phyloP scores from a whole-genome alignment of 2,797 vertebrate species.

The Rhinatrema bivittatum region DNA sequence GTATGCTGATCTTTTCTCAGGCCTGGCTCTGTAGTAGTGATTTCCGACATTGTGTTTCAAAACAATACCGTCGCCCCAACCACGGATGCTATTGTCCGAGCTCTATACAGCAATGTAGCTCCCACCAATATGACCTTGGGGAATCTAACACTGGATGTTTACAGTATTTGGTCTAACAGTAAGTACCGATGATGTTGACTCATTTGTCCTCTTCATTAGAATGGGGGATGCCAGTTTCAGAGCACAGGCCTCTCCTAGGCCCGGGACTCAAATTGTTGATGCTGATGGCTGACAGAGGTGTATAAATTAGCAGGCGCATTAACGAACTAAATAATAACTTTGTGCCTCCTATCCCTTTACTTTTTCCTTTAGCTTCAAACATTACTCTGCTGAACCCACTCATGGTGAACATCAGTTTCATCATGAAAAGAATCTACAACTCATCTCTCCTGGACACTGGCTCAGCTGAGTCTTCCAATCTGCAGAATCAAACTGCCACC shows the following conservation, averaged over 20 bases:
- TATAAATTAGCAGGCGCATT: no score
- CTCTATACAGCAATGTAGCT: constrained; percentile 2
- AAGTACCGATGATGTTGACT: not conserved
- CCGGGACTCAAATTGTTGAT: not conserved
- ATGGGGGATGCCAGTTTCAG: not conserved
- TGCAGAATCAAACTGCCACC: not conserved
- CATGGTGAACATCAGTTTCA: constrained; percentile 1
- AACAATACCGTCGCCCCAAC: not conserved
- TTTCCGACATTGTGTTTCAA: constrained; percentile 4
- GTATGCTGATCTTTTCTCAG: no score
- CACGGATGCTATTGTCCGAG: constrained; percentile 6
- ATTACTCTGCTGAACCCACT: not conserved
- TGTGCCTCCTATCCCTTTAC: not conserved
- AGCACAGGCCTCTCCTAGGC: not conserved
- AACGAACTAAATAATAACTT: no score
- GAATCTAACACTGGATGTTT: not conserved
- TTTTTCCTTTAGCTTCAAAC: not conserved
- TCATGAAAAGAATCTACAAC: not conserved
- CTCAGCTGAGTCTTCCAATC: not conserved
- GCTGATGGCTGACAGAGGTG: not conserved
- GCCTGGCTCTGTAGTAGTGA: constrained; percentile 2
- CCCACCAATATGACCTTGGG: not conserved
- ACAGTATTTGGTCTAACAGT: constrained; percentile 13
- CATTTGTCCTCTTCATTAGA: not conserved
- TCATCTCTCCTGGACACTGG: not conserved